Conservation (phyloP, 1,140 invertebrate genomes). For the Latrodectus geometricus region DNA sequence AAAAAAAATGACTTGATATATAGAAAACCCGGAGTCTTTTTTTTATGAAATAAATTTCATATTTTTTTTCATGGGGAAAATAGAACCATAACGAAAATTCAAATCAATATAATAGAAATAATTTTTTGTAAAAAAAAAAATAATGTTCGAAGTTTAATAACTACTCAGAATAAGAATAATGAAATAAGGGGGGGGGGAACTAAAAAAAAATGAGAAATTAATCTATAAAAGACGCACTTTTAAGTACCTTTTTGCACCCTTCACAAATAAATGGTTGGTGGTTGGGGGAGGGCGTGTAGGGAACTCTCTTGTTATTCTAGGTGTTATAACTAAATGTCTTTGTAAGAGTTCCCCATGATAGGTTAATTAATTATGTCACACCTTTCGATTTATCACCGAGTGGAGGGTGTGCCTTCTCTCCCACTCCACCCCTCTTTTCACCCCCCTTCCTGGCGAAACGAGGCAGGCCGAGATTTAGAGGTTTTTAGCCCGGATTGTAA, state of each 20-base stretch:
- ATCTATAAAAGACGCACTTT: neutral
- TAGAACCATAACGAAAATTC: too few relatives aligned
- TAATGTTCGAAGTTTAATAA: too few relatives aligned
- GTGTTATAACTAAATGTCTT: constrained; percentile 55
- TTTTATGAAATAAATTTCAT: too few relatives aligned
- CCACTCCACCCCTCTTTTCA: neutral
- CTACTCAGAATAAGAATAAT: neutral
- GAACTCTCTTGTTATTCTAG: neutral
- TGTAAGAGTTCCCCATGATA: constrained; percentile 41
- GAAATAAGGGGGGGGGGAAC: neutral
- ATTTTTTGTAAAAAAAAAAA: too few relatives aligned
- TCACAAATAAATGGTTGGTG: constrained; percentile 30
- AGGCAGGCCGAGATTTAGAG: constrained; percentile 52
- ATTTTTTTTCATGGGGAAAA: too few relatives aligned
- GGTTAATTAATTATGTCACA: constrained; percentile 59
- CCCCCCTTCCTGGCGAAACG: constrained; percentile 28
- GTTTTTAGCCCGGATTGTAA: constrained; percentile 49
- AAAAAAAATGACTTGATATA: too few relatives aligned
- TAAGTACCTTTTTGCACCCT: constrained; percentile 33
- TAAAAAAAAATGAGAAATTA: constrained; percentile 8
- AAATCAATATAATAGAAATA: too few relatives aligned
- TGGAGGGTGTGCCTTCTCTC: constrained; percentile 13
- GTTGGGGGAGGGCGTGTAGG: neutral
- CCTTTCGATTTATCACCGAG: constrained; percentile 48
- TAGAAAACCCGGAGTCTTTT: too few relatives aligned